phyloP scores from a whole-genome alignment of 2,888 invertebrate species.

The Celastrina argiolus region DNA sequence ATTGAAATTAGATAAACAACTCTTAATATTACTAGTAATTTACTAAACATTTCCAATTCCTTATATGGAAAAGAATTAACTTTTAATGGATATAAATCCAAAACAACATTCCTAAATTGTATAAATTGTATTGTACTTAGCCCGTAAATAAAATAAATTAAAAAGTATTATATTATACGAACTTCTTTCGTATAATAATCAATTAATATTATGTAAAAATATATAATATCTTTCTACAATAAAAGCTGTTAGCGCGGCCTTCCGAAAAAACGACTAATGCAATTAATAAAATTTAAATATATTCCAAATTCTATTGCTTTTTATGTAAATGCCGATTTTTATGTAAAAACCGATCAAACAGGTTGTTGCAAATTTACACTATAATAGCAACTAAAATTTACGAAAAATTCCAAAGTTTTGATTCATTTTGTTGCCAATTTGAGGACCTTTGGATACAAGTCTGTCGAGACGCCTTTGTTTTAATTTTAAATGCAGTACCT shows the following conservation, averaged over 20 bases:
- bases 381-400: not conserved
- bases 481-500: too few relatives aligned
- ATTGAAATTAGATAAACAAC: not conserved
- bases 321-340: not conserved
- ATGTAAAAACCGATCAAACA: not conserved
- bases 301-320: not conserved
- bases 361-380: not conserved
- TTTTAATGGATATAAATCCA: too few relatives aligned
- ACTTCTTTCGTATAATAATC: too few relatives aligned
- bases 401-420: slow-evolving; percentile 1
- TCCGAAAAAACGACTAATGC: not conserved
- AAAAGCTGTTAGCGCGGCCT: not conserved
- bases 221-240: not conserved
- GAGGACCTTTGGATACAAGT: not conserved
- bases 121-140: too few relatives aligned
- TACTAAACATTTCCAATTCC: too few relatives aligned
- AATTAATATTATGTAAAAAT: too few relatives aligned
- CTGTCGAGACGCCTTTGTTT: too few relatives aligned
- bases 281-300: not conserved
- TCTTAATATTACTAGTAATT: not conserved
- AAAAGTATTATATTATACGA: too few relatives aligned
- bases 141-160: too few relatives aligned
- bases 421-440: not conserved
- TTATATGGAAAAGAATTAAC: too few relatives aligned
- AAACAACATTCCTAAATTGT: too few relatives aligned